A percentile compares a stretch with the other conserved stretches of the same genome.
Conservation (phyloP, 1,140 invertebrate genomes). For the Diploscapter pachys region DNA sequence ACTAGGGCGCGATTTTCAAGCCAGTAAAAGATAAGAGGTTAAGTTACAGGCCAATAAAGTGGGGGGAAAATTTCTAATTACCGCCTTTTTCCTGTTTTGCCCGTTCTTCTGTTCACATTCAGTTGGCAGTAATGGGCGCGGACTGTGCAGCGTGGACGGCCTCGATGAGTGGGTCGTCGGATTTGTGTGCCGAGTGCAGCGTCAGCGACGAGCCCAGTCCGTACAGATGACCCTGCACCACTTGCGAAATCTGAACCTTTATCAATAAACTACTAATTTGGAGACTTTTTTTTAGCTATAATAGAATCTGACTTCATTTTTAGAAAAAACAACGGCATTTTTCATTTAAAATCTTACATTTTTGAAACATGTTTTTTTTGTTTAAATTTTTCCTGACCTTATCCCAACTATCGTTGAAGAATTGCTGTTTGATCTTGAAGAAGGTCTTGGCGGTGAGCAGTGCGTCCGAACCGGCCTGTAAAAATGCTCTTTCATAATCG, state of each 20-base stretch:
- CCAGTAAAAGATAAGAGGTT: neutral
- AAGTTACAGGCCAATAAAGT: neutral
- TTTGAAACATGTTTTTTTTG: too few species aligned
- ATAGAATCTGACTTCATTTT: too few species aligned
- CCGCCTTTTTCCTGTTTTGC: neutral
- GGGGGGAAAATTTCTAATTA: neutral
- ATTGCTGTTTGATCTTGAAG: conserved; percentile 90
- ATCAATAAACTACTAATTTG: neutral
- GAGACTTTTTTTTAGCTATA: too few species aligned
- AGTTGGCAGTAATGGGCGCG: neutral
- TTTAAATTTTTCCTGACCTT: conserved; percentile 34
- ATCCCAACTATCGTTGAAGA: conserved; percentile 52
- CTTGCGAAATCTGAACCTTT: neutral
- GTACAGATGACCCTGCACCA: neutral
- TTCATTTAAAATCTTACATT: too few species aligned
- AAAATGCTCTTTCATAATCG: neutral
- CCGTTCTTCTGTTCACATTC: neutral
- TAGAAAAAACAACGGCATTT: too few species aligned
- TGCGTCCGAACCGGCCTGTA: conserved; percentile 84
- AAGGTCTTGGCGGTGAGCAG: conserved; percentile 93
- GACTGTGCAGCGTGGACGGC: neutral
- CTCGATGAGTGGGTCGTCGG: conserved; percentile 5
- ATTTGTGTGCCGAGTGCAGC: conserved; percentile 1
- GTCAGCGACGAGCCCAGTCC: conserved; percentile 11
- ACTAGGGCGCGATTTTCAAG: too few species aligned